These are phyloP conservation scores for Pissodes strobi DNA, from an alignment of 1,140 invertebrate genomes.

Conservation along the genomic window DNA sequence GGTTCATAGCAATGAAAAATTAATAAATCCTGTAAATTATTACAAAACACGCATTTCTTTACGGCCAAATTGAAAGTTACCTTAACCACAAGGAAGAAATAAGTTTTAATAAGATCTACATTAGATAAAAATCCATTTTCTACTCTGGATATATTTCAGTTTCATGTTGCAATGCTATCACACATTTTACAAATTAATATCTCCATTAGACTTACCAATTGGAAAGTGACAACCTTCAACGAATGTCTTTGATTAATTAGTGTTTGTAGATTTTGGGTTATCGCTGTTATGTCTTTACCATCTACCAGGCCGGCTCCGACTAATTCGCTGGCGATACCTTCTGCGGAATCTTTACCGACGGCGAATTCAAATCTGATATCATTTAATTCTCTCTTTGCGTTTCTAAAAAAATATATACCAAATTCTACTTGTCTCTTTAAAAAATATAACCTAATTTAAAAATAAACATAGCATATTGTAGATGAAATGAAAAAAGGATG, in stretches of 20 bases:
- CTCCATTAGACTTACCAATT: conserved; percentile 70
- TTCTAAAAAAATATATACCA: conserved; percentile 60
- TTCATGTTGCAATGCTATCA: too few species aligned
- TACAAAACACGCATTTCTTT: too few species aligned
- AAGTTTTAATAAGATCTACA: too few species aligned
- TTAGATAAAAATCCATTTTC: too few species aligned
- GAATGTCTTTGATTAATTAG: conserved; percentile 74
- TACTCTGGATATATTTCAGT: too few species aligned
- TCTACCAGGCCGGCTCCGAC: conserved; percentile 94
- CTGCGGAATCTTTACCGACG: conserved; percentile 87
- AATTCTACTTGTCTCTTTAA: too few species aligned
- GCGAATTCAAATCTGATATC: conserved; percentile 97
- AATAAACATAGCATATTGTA: not conserved
- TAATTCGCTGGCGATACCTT: conserved; percentile 92
- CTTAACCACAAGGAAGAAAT: too few species aligned
- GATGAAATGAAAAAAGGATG: not conserved
- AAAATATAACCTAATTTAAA: conserved; percentile 1
- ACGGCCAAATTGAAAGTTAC: too few species aligned
- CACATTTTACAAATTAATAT: too few species aligned
- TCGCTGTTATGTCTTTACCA: conserved; percentile 85
- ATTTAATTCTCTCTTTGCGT: conserved; percentile 89
- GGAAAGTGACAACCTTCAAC: conserved; percentile 83
- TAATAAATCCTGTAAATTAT: too few species aligned
- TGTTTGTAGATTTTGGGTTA: conserved; percentile 90
- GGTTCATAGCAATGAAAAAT: too few species aligned